phyloP scores from a whole-genome alignment of 2,888 invertebrate species.

The Dromius quadrimaculatus region DNA sequence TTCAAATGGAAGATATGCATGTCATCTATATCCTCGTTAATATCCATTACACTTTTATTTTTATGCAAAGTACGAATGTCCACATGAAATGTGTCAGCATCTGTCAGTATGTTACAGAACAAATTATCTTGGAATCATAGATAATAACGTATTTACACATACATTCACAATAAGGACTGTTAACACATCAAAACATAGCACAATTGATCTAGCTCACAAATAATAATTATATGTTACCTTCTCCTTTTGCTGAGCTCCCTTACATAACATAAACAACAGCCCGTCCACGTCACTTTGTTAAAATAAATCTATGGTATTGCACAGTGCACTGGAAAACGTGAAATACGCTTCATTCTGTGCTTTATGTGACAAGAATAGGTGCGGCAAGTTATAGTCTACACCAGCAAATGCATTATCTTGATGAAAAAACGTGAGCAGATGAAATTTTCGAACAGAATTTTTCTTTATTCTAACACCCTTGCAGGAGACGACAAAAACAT shows the following conservation, averaged over 20 bases:
- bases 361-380: constrained; percentile 28
- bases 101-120: too few species aligned
- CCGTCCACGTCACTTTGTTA: not conserved
- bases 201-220: not conserved
- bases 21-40: too few species aligned
- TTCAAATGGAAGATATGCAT: too few species aligned
- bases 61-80: too few species aligned
- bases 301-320: not conserved
- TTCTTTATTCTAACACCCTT: too few species aligned
- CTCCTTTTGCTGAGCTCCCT: not conserved
- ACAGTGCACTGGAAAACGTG: constrained; percentile 7
- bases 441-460: too few species aligned
- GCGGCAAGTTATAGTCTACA: not conserved
- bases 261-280: not conserved
- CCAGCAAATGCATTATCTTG: constrained; percentile 30
- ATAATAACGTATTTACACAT: not conserved
- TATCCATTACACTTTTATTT: too few species aligned
- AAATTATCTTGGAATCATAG: too few species aligned
- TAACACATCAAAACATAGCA: not conserved
- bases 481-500: too few species aligned
- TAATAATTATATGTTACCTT: not conserved
- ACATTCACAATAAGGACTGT: not conserved
- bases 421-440: constrained; percentile 29
- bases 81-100: too few species aligned
- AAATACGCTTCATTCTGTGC: constrained; percentile 19